Conservation (phyloP, 1,140 invertebrate genomes). For the Armadillidium nasatum region DNA sequence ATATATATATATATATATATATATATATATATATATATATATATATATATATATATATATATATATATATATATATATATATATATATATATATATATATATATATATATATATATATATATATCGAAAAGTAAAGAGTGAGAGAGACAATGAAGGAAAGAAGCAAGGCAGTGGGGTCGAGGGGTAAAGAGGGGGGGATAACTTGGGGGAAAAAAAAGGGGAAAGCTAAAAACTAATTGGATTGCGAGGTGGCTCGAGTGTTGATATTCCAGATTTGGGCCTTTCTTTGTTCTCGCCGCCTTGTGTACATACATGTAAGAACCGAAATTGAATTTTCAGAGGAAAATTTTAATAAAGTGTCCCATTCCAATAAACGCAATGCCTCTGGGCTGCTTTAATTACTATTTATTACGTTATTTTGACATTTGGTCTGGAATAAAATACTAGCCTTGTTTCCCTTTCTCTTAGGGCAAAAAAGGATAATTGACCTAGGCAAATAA, state of each 20-base stretch:
- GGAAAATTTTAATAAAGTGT: slow-evolving; percentile 12
- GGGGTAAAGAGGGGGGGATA: background rate
- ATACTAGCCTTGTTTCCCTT: background rate
- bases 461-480: background rate
- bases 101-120: no score
- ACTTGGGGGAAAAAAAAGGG: background rate
- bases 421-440: background rate
- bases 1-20: no score
- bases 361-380: background rate
- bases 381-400: background rate
- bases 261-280: slow-evolving; percentile 12
- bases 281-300: slow-evolving; percentile 6
- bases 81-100: no score
- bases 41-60: no score
- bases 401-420: slow-evolving; percentile 12
- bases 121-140: no score
- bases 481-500: background rate
- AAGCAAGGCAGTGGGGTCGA: background rate
- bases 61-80: no score
- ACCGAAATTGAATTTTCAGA: slow-evolving; percentile 8
- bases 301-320: slow-evolving; percentile 4
- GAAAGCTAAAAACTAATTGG: slow-evolving; percentile 13
- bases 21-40: no score
- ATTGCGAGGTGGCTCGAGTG: slow-evolving; percentile 10
- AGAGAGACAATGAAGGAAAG: background rate